Base-by-base conservation (phyloP, 2,888 invertebrate species). In the Pantelozetes paolii region DNA sequence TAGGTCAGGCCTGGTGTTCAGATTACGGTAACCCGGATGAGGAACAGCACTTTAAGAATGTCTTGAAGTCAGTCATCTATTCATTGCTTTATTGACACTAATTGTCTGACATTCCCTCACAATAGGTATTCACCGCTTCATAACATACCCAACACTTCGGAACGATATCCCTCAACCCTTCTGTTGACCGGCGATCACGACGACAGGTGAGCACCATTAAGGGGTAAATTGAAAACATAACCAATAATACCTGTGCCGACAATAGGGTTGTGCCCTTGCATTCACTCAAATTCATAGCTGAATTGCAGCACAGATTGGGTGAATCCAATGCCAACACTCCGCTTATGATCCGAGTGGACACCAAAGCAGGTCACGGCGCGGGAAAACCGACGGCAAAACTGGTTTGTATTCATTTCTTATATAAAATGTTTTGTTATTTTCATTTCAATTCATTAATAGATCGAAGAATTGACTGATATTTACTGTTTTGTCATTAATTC, bases 251-350 rank as follows among this genome's bases (percentile, higher is more conserved):
- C n/a, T 20, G 13, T 59, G 18, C 28, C 15, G 97, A 98, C 85
- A 97, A 98, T 85, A 89, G 98, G 79, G 98, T 99, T 77, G 97
- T 97, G 78, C 98, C 98, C 71, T 86, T 95, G 78, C 99, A 99
- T 85, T 95, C 96, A 76, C 87, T 97, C 67, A 99, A 99, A 84
- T 93, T 90, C 83, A 90, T 92, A 75, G 96, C 98, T 1, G 88
- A 91, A 79, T 85, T 99, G 76, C 98, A 99, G 81, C 86, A 92
- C 80, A 86, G 86, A 57, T 81, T 91, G 20, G 88, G 88, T 57
- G 82, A 82, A 74, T 80, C 86, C 5, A 81, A 86, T 8, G 84
- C 85, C 77, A 86, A 82, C 23, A 92, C 92, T 79, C 98, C 98
- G 1, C 83, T 99, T 78, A 83, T 99, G 77, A 89, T 94, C 74